phyloP scores from a whole-genome alignment of 2,888 invertebrate genomes.

The Megastigmus dorsalis region DNA sequence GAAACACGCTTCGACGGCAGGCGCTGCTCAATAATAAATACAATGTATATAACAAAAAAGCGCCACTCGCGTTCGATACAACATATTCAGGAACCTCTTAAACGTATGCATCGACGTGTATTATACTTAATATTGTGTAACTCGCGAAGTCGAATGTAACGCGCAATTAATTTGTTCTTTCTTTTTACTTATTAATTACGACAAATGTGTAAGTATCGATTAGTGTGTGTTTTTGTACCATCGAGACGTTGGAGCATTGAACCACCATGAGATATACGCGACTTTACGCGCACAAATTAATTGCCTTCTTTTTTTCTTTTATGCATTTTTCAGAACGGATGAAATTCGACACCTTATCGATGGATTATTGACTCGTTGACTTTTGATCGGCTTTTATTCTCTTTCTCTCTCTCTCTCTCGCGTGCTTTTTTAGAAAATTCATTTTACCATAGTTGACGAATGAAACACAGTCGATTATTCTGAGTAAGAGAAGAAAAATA shows the following conservation, averaged over 20 bases:
- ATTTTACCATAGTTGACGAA: background rate
- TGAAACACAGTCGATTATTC: background rate
- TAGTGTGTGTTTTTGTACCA: slow-evolving; percentile 38
- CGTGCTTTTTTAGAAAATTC: background rate
- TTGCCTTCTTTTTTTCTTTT: slow-evolving; percentile 28
- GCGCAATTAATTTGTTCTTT: too few species aligned
- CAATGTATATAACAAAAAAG: slow-evolving; percentile 26
- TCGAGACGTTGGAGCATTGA: slow-evolving; percentile 33
- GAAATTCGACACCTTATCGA: slow-evolving; percentile 40
- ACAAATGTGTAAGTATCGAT: slow-evolving; percentile 18
- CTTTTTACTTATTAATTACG: slow-evolving; percentile 10
- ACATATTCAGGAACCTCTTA: slow-evolving; percentile 36
- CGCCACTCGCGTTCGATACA: background rate
- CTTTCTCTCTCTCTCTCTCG: background rate
- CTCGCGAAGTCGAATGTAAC: too few species aligned
- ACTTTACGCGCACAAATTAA: background rate
- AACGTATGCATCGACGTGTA: slow-evolving; percentile 18
- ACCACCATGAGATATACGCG: background rate
- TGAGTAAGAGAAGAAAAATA: slow-evolving; percentile 14
- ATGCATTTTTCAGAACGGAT: too few species aligned
- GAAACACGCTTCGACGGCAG: background rate
- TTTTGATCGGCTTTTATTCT: slow-evolving; percentile 12
- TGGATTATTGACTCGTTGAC: slow-evolving; percentile 44
- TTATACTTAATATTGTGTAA: slow-evolving; percentile 20
- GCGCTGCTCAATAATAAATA: background rate